phyloP scores from a whole-genome alignment of 2,797 vertebrate species.

The Sardinella longiceps region DNA sequence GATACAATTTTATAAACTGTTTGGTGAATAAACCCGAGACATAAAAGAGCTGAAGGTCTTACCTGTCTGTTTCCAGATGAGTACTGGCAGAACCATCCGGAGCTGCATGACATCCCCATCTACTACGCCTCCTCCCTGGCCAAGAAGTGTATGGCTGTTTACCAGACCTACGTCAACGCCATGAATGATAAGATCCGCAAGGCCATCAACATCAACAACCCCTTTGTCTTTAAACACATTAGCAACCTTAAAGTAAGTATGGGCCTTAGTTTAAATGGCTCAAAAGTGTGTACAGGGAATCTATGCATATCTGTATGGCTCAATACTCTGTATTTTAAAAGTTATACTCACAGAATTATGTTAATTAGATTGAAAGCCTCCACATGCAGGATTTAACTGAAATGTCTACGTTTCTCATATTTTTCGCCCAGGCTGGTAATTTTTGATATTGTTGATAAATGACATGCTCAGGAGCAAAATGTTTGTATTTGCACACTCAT shows the following conservation, averaged over 20 bases:
- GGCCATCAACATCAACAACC: conserved; percentile 98
- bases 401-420: no score
- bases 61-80: conserved; percentile 69
- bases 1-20: not conserved
- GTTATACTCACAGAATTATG: no score
- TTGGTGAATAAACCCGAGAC: not conserved
- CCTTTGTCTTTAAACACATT: conserved; percentile 98
- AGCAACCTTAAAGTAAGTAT: conserved; percentile 92
- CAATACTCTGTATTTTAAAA: no score
- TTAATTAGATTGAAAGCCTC: no score
- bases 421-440: no score
- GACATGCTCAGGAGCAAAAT: no score
- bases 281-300: not conserved
- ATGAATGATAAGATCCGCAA: conserved; percentile 99
- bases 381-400: no score
- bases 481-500: no score
- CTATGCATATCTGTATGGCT: no score
- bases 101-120: conserved; percentile 87
- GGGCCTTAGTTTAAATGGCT: not conserved
- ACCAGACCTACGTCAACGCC: conserved; percentile 95
- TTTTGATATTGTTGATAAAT: no score
- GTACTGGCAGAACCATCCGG: conserved; percentile 96
- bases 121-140: conserved; percentile 97
- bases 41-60: not conserved
- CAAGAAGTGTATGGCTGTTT: conserved; percentile 98